Evolutionary conservation across 2,797 vertebrate species (phyloP).

Genomic region (Spinus pinus): DNA sequence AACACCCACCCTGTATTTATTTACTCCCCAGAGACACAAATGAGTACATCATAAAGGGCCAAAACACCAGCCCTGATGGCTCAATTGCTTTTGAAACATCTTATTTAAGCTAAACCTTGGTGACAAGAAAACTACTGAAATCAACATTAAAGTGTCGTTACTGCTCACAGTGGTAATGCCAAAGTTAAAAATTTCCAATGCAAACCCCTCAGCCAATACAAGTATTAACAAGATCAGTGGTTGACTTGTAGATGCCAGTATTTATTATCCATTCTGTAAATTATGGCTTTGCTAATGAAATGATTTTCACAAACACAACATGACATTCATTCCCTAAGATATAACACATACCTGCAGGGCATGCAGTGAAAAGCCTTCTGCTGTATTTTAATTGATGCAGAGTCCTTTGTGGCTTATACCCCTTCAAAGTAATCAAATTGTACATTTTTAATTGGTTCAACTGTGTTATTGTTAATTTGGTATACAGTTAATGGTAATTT

Average conservation of each 20-base stretch:
- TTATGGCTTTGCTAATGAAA: conserved; percentile 2
- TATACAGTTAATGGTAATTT: neutral
- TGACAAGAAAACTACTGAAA: neutral
- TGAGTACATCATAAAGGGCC: neutral
- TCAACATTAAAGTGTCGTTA: neutral
- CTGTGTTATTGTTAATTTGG: neutral
- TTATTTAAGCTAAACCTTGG: neutral
- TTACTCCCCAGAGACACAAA: neutral
- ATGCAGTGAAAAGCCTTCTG: neutral
- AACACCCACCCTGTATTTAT: neutral
- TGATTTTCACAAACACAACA: conserved; percentile 11
- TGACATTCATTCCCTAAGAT: neutral
- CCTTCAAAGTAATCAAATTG: neutral
- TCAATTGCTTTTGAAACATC: neutral
- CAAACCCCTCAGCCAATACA: neutral
- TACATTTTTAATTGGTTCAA: conserved; percentile 6
- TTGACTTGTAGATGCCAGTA: neutral
- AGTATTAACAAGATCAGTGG: neutral
- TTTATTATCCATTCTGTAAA: neutral
- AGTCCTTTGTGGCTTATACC: neutral
- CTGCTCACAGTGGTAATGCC: neutral
- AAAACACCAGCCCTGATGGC: neutral
- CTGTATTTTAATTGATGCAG: neutral
- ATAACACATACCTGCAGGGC: conserved; percentile 17
- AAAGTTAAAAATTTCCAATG: neutral